These are phyloP conservation scores for Dipus sagitta DNA, from an alignment of 2,797 vertebrate species.

Conservation along the genomic window DNA sequence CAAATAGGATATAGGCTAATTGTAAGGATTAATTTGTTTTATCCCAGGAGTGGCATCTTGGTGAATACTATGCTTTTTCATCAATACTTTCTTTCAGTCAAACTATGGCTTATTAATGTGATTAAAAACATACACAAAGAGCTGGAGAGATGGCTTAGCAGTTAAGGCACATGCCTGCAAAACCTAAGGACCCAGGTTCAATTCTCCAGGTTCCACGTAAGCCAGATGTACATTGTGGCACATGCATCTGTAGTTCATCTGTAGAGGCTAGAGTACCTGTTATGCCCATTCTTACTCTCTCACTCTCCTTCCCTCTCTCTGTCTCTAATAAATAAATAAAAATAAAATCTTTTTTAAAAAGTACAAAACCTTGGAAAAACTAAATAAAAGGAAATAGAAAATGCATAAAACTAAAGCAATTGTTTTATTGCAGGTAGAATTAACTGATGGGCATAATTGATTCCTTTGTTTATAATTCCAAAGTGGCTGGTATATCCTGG, in stretches of 20 bases:
- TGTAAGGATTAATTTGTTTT: not conserved
- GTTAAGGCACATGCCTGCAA: too few relatives aligned
- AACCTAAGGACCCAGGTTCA: too few relatives aligned
- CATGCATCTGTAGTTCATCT: too few relatives aligned
- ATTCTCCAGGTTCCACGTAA: too few relatives aligned
- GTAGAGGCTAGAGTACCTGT: too few relatives aligned
- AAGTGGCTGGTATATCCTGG: too few relatives aligned
- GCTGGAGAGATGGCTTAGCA: too few relatives aligned
- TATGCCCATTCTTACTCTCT: too few relatives aligned
- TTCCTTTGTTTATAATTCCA: not conserved
- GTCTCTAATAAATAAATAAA: too few relatives aligned
- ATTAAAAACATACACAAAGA: not conserved
- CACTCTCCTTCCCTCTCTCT: too few relatives aligned
- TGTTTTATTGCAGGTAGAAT: not conserved
- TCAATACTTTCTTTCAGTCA: not conserved
- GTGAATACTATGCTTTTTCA: not conserved
- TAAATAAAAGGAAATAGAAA: not conserved
- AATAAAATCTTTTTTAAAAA: not conserved
- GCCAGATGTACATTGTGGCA: too few relatives aligned
- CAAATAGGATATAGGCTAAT: not conserved
- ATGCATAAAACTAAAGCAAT: not conserved
- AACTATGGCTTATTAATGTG: not conserved
- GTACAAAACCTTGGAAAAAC: not conserved
- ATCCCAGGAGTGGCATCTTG: not conserved
- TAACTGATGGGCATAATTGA: not conserved